A percentile compares a stretch with the other conserved stretches of the same genome.
These are phyloP conservation scores for Sisyra nigra DNA, from an alignment of 2,888 invertebrate genomes.

Conservation along the genomic window DNA sequence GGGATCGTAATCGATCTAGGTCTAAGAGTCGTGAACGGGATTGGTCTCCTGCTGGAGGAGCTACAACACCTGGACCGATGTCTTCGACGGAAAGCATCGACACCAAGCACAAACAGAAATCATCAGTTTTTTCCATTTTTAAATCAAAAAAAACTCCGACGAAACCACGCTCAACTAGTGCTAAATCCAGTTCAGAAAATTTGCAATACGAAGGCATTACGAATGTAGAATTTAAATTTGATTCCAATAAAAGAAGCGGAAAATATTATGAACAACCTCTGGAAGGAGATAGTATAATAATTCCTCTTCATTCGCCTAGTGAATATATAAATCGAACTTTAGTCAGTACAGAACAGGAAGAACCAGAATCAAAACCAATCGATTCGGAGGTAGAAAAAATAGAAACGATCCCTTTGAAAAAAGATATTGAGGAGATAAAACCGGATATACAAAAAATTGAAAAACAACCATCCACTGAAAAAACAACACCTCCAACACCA, in stretches of 20 bases:
- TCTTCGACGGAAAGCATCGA: conserved; percentile 27
- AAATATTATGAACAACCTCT: conserved; percentile 46
- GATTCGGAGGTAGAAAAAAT: not conserved
- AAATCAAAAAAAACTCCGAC: conserved; percentile 36
- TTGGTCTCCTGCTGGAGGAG: conserved; percentile 23
- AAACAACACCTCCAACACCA: conserved; percentile 5
- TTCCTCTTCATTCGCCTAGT: conserved; percentile 59
- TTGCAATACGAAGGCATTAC: conserved; percentile 27
- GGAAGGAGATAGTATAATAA: conserved; percentile 47
- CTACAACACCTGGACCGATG: conserved; percentile 28
- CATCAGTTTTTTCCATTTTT: conserved; percentile 50
- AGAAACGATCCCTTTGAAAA: not conserved
- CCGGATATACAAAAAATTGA: conserved; percentile 17
- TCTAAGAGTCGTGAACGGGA: conserved; percentile 50
- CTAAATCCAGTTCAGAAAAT: conserved; percentile 13
- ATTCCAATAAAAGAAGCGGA: conserved; percentile 20
- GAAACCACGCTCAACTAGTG: conserved; percentile 22
- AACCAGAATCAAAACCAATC: conserved; percentile 10
- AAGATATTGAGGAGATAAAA: conserved; percentile 2
- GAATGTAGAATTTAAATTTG: conserved; percentile 27
- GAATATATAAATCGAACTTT: conserved; percentile 34
- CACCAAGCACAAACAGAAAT: conserved; percentile 35
- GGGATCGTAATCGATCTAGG: conserved; percentile 33
- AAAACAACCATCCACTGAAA: conserved; percentile 17
- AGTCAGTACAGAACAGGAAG: conserved; percentile 11